A percentile compares a stretch with the other conserved stretches of the same genome.
These are phyloP conservation scores for Ochropleura leucogaster DNA, from an alignment of 2,888 invertebrate species.

Conservation along the genomic window DNA sequence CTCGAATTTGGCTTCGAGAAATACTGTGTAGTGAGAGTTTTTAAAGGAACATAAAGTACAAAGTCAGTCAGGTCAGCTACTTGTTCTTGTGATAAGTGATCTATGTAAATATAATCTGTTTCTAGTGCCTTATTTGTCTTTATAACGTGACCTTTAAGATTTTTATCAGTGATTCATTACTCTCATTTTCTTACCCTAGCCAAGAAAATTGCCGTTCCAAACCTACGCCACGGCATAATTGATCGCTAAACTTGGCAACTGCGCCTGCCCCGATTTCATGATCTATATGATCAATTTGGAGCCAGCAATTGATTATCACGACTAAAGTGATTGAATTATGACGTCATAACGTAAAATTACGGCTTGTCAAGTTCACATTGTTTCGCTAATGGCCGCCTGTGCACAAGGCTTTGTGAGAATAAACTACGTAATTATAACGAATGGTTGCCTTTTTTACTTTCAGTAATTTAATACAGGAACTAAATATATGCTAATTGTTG, in stretches of 20 bases:
- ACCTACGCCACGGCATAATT: conserved; percentile 31
- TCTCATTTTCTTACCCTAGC: conserved; percentile 23
- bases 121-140: background rate
- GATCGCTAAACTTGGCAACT: conserved; percentile 40
- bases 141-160: conserved; percentile 19
- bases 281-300: conserved; percentile 68
- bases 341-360: conserved; percentile 69
- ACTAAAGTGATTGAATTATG: conserved; percentile 68
- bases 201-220: conserved; percentile 34
- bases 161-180: conserved; percentile 42
- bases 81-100: background rate
- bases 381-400: conserved; percentile 62
- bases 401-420: conserved; percentile 35
- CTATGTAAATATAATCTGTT: background rate
- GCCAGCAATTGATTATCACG: conserved; percentile 72
- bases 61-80: background rate
- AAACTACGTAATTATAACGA: conserved; percentile 30
- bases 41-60: background rate
- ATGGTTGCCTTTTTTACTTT: conserved; percentile 33
- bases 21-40: background rate
- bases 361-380: conserved; percentile 63
- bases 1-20: rapidly evolving
- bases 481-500: conserved; percentile 16
- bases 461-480: conserved; percentile 26
- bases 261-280: conserved; percentile 41